A percentile compares a stretch with the other conserved stretches of the same genome.
Conservation (phyloP, 2,797 vertebrate genomes). For the Sebastes iracundus region DNA sequence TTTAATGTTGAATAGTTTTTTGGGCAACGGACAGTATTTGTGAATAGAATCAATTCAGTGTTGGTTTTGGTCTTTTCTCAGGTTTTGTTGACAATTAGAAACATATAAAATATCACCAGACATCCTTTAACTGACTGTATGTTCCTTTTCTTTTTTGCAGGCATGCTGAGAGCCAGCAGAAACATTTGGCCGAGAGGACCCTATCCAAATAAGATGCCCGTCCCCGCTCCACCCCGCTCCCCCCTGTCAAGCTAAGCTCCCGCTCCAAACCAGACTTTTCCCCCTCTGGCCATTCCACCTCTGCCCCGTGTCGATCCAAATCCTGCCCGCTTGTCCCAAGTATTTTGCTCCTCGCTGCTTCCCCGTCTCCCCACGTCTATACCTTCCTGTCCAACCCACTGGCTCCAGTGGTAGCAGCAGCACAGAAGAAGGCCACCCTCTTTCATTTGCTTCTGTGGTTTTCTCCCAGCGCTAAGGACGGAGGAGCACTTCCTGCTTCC, state of each 20-base stretch:
- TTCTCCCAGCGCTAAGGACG: constrained; percentile 78
- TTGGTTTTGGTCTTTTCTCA: background rate
- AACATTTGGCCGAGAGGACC: constrained; percentile 97
- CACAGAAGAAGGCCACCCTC: constrained; percentile 75
- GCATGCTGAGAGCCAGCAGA: constrained; percentile 98
- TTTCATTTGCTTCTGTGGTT: constrained; percentile 89
- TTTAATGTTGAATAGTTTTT: background rate
- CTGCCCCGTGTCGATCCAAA: constrained; percentile 48
- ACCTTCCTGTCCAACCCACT: constrained; percentile 56
- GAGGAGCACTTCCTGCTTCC: constrained; percentile 78
- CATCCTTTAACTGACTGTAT: background rate
- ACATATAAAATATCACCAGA: background rate
- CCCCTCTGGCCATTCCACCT: constrained; percentile 40
- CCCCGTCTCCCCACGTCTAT: constrained; percentile 13
- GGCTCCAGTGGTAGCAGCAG: constrained; percentile 59
- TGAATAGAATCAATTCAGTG: background rate
- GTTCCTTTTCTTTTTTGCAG: constrained; percentile 70
- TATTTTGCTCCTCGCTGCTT: constrained; percentile 57
- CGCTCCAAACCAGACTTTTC: constrained; percentile 54
- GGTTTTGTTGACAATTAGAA: background rate
- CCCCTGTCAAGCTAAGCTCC: constrained; percentile 50
- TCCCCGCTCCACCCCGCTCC: constrained; percentile 18
- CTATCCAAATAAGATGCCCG: constrained; percentile 88
- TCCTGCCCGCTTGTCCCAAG: constrained; percentile 53
- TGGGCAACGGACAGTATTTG: background rate